phyloP scores from a whole-genome alignment of 2,113 vertebrate genomes.

The Pipra filicauda region DNA sequence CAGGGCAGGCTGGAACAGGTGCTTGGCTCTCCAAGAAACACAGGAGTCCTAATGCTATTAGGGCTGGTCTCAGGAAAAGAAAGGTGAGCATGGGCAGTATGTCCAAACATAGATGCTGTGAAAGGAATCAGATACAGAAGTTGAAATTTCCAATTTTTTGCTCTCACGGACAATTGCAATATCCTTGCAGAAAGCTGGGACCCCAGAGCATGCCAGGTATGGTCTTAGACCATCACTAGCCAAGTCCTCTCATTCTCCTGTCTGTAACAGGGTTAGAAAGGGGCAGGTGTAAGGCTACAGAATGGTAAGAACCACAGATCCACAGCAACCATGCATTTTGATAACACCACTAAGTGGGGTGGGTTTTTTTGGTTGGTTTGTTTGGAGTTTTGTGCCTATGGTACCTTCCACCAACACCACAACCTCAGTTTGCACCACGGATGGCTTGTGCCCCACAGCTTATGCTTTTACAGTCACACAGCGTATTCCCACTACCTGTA shows the following conservation, averaged over 20 bases:
- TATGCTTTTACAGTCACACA: background rate
- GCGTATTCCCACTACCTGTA: background rate
- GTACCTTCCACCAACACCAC: background rate
- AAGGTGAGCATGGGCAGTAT: background rate
- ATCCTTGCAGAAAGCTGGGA: background rate
- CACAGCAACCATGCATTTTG: background rate
- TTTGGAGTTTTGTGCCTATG: background rate
- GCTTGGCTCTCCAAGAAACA: background rate
- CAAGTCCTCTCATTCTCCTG: background rate
- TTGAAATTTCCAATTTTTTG: background rate
- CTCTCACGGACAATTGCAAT: background rate
- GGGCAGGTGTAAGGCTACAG: background rate
- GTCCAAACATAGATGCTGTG: background rate
- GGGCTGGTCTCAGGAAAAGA: background rate
- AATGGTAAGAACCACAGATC: background rate
- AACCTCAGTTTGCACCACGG: background rate
- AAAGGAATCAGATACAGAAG: background rate
- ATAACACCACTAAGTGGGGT: background rate
- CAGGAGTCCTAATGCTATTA: fast-evolving
- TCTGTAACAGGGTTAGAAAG: background rate
- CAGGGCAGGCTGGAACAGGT: background rate
- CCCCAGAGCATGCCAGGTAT: background rate
- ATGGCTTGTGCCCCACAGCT: background rate
- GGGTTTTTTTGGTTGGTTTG: background rate
- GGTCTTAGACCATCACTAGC: background rate